A percentile compares a stretch with the other conserved stretches of the same genome.
These are phyloP conservation scores for Epinephelus cyanopodus DNA, from an alignment of 2,113 vertebrate species.

Conservation along the genomic window DNA sequence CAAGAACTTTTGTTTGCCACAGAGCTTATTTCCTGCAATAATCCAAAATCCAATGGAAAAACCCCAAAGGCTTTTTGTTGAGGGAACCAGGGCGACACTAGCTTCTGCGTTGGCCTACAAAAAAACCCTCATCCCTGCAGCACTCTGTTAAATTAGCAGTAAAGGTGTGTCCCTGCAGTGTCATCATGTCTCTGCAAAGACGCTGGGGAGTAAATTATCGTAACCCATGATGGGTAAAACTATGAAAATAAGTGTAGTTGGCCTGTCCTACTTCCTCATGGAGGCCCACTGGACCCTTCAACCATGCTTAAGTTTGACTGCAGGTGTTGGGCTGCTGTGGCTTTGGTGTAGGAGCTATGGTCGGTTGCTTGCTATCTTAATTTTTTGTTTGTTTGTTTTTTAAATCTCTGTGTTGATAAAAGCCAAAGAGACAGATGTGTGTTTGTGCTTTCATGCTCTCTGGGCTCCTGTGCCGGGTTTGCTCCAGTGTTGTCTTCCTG, in stretches of 20 bases:
- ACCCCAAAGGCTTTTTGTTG: no score
- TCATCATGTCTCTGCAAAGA: background rate
- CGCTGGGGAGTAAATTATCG: background rate
- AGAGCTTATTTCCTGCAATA: no score
- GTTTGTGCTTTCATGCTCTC: slow-evolving; percentile 59
- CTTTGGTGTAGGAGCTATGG: slow-evolving; percentile 37
- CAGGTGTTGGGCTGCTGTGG: slow-evolving; percentile 45
- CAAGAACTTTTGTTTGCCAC: no score
- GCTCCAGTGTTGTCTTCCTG: slow-evolving; percentile 78
- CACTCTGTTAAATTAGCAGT: background rate
- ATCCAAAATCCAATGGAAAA: no score
- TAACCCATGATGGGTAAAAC: background rate
- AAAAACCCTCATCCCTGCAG: no score
- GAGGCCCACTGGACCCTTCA: slow-evolving; percentile 15
- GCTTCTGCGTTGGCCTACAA: no score
- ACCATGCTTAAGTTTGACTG: slow-evolving; percentile 25
- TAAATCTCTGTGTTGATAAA: background rate
- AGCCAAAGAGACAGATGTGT: slow-evolving; percentile 27
- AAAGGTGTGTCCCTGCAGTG: background rate
- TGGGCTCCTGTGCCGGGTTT: slow-evolving; percentile 65
- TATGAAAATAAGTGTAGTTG: background rate
- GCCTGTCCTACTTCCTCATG: slow-evolving; percentile 4
- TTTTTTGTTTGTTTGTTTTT: slow-evolving; percentile 1
- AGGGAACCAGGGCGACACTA: no score
- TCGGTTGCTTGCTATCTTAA: slow-evolving; percentile 25